A percentile compares a stretch with the other conserved stretches of the same genome.
Evolutionary conservation across 2,113 vertebrate species (phyloP).

Genomic region (Caretta caretta): DNA sequence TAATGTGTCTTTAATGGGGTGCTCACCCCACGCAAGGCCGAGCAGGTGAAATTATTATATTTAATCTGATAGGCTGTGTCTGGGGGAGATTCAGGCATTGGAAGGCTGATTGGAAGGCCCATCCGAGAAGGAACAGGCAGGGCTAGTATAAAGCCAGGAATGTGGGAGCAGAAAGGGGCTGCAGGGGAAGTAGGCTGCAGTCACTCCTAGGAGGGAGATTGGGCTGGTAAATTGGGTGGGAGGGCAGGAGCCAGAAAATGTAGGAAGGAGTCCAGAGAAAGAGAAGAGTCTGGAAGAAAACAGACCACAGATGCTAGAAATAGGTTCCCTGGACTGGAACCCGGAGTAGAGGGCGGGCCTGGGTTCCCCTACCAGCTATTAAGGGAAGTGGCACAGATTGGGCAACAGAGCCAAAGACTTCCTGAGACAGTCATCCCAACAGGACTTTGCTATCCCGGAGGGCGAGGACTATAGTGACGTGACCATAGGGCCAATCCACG

Average conservation of each 20-base stretch:
- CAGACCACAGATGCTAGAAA: too few species aligned
- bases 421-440: too few species aligned
- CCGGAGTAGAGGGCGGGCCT: not conserved
- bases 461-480: too few species aligned
- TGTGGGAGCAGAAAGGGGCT: not conserved
- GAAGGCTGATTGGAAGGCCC: too few species aligned
- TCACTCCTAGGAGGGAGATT: not conserved
- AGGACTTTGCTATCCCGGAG: too few species aligned
- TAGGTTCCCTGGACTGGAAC: too few species aligned
- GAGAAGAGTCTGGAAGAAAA: not conserved
- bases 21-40: too few species aligned
- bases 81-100: not conserved
- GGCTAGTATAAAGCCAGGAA: not conserved
- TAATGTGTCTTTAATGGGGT: too few species aligned
- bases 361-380: not conserved
- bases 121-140: not conserved
- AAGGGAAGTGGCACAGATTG: not conserved
- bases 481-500: too few species aligned
- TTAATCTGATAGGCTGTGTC: not conserved
- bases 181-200: too few species aligned
- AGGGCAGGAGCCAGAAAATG: not conserved
- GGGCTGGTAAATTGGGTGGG: too few species aligned
- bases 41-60: not conserved
- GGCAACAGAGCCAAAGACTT: too few species aligned
- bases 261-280: not conserved